Conservation (phyloP, 2,797 vertebrate species). For the Cetoscarus ocellatus region DNA sequence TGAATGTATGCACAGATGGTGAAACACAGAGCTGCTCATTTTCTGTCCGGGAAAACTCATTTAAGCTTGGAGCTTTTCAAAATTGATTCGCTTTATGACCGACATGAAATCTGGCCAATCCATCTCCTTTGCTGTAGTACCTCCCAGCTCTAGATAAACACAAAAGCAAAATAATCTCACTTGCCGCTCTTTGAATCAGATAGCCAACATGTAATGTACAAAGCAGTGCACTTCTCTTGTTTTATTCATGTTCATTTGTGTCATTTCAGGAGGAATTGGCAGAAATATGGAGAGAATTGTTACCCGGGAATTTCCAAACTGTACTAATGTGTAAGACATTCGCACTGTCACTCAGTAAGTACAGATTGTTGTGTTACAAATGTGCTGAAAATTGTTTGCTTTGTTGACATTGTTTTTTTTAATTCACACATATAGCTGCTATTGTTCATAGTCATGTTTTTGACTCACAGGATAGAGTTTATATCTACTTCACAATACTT, state of each 20-base stretch:
- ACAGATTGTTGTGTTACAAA: conserved; percentile 68
- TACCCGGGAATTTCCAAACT: conserved; percentile 98
- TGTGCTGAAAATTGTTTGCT: conserved; percentile 65
- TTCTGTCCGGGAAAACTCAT: too few relatives aligned
- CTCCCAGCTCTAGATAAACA: background rate
- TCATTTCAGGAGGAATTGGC: conserved; percentile 88
- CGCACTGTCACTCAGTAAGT: conserved; percentile 65
- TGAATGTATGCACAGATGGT: too few relatives aligned
- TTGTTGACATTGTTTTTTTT: conserved; percentile 52
- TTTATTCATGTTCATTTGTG: conserved; percentile 47
- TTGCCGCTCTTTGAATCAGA: conserved; percentile 4
- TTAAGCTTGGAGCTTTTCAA: too few relatives aligned
- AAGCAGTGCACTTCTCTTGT: conserved; percentile 14
- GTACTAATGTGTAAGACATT: conserved; percentile 93
- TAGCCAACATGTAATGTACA: conserved; percentile 2
- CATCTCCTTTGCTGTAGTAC: too few relatives aligned
- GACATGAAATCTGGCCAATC: too few relatives aligned
- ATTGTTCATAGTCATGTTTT: conserved; percentile 64
- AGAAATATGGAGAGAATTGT: conserved; percentile 90
- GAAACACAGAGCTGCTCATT: too few relatives aligned
- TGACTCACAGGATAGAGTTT: conserved; percentile 53
- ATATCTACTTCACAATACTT: conserved; percentile 58
- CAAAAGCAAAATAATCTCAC: background rate
- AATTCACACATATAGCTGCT: conserved; percentile 56
- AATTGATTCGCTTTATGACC: too few relatives aligned